Conservation (phyloP, 2,797 vertebrate species). For the Melanotaenia boesemani region DNA sequence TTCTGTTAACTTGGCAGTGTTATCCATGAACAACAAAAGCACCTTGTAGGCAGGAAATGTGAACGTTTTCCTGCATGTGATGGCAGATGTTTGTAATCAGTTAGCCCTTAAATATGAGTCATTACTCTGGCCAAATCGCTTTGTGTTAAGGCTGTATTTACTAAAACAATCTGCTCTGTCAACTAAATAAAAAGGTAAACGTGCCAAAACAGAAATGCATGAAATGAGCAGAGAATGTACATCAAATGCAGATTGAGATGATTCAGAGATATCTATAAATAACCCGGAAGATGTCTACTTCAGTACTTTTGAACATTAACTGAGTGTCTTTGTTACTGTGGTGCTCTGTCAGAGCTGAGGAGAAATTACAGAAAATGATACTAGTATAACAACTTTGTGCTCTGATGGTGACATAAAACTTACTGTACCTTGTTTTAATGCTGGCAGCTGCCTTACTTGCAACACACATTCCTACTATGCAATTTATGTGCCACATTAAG, state of each 20-base stretch:
- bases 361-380: constrained; percentile 67
- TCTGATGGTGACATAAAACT: constrained; percentile 55
- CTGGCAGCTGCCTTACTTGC: constrained; percentile 34
- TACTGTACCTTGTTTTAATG: constrained; percentile 41
- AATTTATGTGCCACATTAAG: constrained; percentile 19
- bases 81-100: constrained; percentile 19
- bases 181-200: constrained; percentile 22
- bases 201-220: constrained; percentile 22
- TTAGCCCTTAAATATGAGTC: constrained; percentile 25
- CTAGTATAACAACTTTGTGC: constrained; percentile 55
- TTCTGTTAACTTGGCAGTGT: constrained; percentile 12
- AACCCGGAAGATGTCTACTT: constrained; percentile 70
- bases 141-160: constrained; percentile 22
- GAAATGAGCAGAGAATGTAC: constrained; percentile 50
- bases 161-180: constrained; percentile 13
- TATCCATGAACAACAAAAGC: constrained; percentile 16
- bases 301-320: constrained; percentile 68
- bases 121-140: constrained; percentile 21
- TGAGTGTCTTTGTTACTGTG: constrained; percentile 66
- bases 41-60: constrained; percentile 24
- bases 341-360: constrained; percentile 44
- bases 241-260: constrained; percentile 64
- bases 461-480: constrained; percentile 6
- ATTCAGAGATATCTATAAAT: constrained; percentile 72
- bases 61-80: constrained; percentile 36